These are phyloP conservation scores for Felis catus DNA, from an alignment of 2,113 vertebrate genomes.

Conservation along the genomic window DNA sequence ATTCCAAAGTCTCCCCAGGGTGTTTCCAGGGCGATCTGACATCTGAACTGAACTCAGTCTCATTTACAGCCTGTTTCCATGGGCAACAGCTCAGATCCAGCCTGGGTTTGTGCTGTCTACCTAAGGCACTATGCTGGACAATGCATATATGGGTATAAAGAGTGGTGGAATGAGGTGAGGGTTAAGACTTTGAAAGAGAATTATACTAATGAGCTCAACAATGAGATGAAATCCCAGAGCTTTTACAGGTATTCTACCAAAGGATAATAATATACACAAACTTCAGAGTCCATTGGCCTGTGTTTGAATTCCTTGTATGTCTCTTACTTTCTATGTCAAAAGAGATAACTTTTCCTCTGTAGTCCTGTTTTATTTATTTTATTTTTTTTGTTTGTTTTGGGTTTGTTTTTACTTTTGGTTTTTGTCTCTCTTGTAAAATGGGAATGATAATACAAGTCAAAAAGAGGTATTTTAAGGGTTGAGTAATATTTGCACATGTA, in stretches of 20 bases:
- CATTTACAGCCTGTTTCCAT: constrained; percentile 3
- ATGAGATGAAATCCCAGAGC: not conserved
- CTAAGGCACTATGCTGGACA: not conserved
- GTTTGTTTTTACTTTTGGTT: not conserved
- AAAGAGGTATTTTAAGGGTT: not conserved
- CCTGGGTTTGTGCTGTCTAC: not conserved
- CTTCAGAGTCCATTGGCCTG: not conserved
- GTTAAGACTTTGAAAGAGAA: constrained; percentile 30
- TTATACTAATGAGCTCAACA: not conserved
- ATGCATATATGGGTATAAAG: not conserved
- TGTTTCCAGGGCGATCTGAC: constrained; percentile 59
- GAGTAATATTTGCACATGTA: not conserved
- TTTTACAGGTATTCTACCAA: not conserved
- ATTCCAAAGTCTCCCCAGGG: constrained; percentile 61
- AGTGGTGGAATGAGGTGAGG: not conserved
- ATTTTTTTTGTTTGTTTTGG: no score
- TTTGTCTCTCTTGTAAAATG: not conserved
- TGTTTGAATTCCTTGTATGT: not conserved
- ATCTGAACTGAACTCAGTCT: constrained; percentile 44
- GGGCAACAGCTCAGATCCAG: constrained; percentile 12
- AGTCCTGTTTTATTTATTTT: not conserved
- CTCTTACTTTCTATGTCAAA: not conserved
- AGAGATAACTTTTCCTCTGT: not conserved
- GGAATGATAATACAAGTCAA: not conserved
- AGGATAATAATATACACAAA: not conserved